Evolutionary conservation across 2,113 vertebrate genomes (phyloP), one percentile per base, ranked within the genome.

Genomic region (Malaclemys terrapin): DNA sequence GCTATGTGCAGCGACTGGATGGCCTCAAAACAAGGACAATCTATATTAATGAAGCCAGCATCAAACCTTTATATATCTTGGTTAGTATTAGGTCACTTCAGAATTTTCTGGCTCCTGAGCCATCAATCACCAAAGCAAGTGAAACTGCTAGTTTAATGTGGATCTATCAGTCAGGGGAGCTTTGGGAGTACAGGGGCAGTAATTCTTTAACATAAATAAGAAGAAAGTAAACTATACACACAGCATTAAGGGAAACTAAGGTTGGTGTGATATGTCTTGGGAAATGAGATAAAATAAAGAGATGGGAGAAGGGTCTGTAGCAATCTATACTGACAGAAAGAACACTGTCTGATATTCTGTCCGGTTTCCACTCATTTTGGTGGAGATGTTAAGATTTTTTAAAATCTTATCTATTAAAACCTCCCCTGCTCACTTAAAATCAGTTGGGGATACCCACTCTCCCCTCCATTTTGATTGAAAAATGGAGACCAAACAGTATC

Each of bases 241-340:
- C 35, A 96, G 47, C 79, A 89, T 79, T 75, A 90, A 93, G 69
- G 52, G 89, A 93, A 88, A 45, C 38, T 85, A 93, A 93, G 79
- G 24, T 90, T 93, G 94, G 13, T 90, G 84, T 80, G 31, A 84
- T 91, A 86, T 96, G 84, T 93, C 85, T 96, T 96, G 87, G 84
- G 85, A 92, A 90, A 89, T 76, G 50, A 91, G 56, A 88, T 54
- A 54, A 93, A 93, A 78, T 54, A 79, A 80, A 80, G 5, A 54
- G 6, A 93, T 25, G 87, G 87, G 22, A 72, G 56, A 90, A 76
- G 85, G 42, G 91, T 82, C 91, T 31, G 53, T 85, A 92, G 56
- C 90, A 93, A 86, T 87, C 82, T 86, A 62, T 27, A 87, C 16
- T 59, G 42, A 19, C 10, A 83, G 14, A 93, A n/a, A 29, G n/a